phyloP scores from a whole-genome alignment of 2,797 vertebrate genomes.

The Spinibarbus caldwelli region DNA sequence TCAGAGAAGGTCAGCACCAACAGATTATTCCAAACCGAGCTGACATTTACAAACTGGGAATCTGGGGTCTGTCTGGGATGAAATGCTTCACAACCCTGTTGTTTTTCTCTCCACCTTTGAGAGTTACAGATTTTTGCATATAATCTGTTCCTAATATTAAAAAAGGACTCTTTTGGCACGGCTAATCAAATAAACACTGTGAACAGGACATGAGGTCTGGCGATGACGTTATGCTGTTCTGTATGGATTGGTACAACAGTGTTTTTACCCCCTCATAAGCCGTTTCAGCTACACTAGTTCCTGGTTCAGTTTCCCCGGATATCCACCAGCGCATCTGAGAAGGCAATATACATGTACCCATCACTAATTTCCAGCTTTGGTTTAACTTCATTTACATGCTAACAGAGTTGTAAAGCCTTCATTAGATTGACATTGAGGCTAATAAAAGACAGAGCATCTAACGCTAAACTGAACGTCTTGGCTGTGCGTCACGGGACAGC shows the following conservation, averaged over 20 bases:
- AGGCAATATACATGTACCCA: constrained; percentile 26
- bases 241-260: not conserved
- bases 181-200: not conserved
- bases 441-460: not conserved
- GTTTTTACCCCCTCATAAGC: not conserved
- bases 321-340: not conserved
- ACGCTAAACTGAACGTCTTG: not conserved
- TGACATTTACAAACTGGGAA: constrained; percentile 44
- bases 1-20: constrained; percentile 1
- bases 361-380: constrained; percentile 45
- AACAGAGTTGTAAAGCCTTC: constrained; percentile 3
- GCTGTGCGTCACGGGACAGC: not conserved
- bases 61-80: constrained; percentile 40
- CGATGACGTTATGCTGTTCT: not conserved
- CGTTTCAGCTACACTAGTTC: not conserved
- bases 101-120: constrained; percentile 44
- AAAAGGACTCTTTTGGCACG: constrained; percentile 37
- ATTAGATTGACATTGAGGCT: not conserved
- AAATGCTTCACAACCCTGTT: constrained; percentile 45
- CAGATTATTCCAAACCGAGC: constrained; percentile 30
- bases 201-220: not conserved
- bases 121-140: constrained; percentile 73
- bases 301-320: not conserved
- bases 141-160: constrained; percentile 55
- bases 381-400: not conserved